Evolutionary conservation across 2,888 invertebrate genomes (phyloP).

Genomic region (Drosophila borborema): DNA sequence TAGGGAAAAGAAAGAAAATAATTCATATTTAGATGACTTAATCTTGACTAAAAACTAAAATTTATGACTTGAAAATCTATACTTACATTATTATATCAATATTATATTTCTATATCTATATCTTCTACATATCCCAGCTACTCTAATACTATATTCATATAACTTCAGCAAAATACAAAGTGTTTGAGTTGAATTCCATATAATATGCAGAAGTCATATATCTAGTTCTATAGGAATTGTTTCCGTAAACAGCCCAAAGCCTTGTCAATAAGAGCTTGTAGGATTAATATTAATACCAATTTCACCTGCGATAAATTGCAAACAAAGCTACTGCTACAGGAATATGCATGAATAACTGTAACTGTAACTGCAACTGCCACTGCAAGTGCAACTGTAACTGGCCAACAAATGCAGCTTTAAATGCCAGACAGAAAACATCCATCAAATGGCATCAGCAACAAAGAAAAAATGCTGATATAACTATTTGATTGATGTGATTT

Average conservation of each 20-base stretch:
- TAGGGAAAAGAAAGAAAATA: neutral
- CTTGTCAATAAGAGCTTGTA: neutral
- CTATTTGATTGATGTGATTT: conserved; percentile 62
- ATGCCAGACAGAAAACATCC: conserved; percentile 19
- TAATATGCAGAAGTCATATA: neutral
- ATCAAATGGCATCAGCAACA: conserved; percentile 28
- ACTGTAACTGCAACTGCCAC: neutral
- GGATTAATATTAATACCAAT: neutral
- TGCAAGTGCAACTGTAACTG: neutral
- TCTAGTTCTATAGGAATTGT: neutral
- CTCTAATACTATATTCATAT: neutral
- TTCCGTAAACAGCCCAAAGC: too few relatives aligned
- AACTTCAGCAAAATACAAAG: neutral
- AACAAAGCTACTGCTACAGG: neutral
- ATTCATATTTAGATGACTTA: neutral
- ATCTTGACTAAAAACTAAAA: neutral
- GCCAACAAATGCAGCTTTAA: conserved; percentile 3
- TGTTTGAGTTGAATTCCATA: neutral
- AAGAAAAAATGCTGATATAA: conserved; percentile 9
- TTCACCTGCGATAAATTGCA: neutral
- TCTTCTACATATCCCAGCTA: too few relatives aligned
- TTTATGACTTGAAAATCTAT: neutral
- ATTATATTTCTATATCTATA: too few relatives aligned
- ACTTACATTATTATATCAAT: too few relatives aligned
- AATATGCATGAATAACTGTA: conserved; percentile 1